Evolutionary conservation across 2,113 vertebrate species (phyloP), one percentile per base, ranked within the genome.

Genomic region (Oreotrochilus melanogaster): DNA sequence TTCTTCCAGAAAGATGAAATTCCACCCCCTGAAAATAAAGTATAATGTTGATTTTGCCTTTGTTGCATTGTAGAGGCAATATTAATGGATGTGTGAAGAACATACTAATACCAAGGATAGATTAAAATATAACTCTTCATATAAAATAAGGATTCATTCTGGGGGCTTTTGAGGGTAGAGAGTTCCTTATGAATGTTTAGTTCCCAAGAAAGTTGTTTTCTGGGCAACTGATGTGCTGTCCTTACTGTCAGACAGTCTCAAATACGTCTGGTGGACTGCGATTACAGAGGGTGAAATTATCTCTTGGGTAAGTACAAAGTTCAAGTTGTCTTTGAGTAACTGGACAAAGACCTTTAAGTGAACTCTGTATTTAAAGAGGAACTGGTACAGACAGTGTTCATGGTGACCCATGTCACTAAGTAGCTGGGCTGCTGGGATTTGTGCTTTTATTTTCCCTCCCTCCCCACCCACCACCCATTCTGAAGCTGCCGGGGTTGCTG

Each of bases 401-500:
- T 5, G 1, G 43, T 8, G 10, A 58, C 24, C 66, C 35, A 11
- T 10, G 17, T 71, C 24, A 2, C 56, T 74, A 37, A 53, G 64
- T 9, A 65, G 39, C n/a, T 82, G 58, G 43, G 30, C n/a, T 88
- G 28, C 65, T 84, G 84, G 33, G 37, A 17, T 89, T 88, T 82
- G 39, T 67, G 7, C 42, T 48, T 48, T 33, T 47, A 47, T 43
- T 11, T 42, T 53, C 8, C 15, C 6, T 22, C 16, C 6, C 11
- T 3, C 19, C 3, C 4, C 5, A 3, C 4, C 21, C 3, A 2
- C 4, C 5, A 3, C 3, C 21, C 3, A 2, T 25, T 76, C 64
- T 53, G 53, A 86, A 79, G 19, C 23, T 23, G 35, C 18, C 64
- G 10, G 9, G 14, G 0, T 47, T 92, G 27, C 33, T 71, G 35